Percentiles rank a stretch among this genome's conserved stretches.
Conservation (phyloP, 2,797 vertebrate genomes). For the Chrosomus eos region DNA sequence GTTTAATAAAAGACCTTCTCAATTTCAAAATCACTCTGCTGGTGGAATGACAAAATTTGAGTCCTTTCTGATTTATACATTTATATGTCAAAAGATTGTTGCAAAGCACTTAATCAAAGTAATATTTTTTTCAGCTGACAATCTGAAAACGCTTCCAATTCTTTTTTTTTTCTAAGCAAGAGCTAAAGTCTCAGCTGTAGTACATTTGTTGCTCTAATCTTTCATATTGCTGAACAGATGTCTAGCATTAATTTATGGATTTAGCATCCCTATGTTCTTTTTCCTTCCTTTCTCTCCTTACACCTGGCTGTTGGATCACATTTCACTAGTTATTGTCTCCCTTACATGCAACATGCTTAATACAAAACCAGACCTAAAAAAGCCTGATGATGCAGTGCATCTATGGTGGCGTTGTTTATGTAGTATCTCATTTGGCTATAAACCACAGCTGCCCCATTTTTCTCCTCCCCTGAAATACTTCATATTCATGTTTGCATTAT, state of each 20-base stretch:
- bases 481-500: slow-evolving; percentile 91
- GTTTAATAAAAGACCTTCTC: slow-evolving; percentile 51
- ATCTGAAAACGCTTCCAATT: not conserved
- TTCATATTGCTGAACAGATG: slow-evolving; percentile 96
- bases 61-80: slow-evolving; percentile 11
- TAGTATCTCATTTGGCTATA: slow-evolving; percentile 70
- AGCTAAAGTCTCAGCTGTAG: slow-evolving; percentile 81
- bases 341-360: slow-evolving; percentile 85
- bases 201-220: slow-evolving; percentile 86
- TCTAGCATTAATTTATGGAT: slow-evolving; percentile 99
- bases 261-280: slow-evolving; percentile 77
- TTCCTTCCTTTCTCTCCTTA: slow-evolving; percentile 75
- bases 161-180: slow-evolving; percentile 68
- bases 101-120: slow-evolving; percentile 1
- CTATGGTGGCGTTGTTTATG: slow-evolving; percentile 65
- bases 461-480: slow-evolving; percentile 68
- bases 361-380: slow-evolving; percentile 59
- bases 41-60: slow-evolving; percentile 11
- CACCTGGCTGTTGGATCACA: slow-evolving; percentile 94
- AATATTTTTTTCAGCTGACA: not conserved
- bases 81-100: slow-evolving; percentile 21
- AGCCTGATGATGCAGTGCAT: slow-evolving; percentile 47
- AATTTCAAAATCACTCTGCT: slow-evolving; percentile 38
- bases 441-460: slow-evolving; percentile 42
- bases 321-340: slow-evolving; percentile 93